Evolutionary conservation across 2,113 vertebrate species (phyloP), one percentile per base, ranked within the genome.

Genomic region (Apteryx mantelli): DNA sequence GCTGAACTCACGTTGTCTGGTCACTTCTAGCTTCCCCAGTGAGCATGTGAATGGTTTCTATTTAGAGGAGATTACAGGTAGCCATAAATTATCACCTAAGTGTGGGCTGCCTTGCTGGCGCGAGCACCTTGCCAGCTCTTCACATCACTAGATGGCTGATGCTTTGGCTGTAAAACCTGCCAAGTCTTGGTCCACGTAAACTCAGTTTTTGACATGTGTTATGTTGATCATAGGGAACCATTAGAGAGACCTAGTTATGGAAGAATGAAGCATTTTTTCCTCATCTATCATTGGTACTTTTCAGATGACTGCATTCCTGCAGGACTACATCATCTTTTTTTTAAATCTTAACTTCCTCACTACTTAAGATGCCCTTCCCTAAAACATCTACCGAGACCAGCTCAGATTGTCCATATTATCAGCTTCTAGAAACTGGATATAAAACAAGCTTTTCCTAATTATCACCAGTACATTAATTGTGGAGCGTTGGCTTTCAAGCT

Each of bases 1-100:
- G 97, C 97, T 97, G 97, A 97, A 97, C 97, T 92, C 93, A 17
- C 80, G 0, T 89, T 93, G 96, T 97, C 97, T 97, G 96, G 95
- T 94, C 95, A 95, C 48, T 93, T 70, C 92, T 85, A 26, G 58
- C 88, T 94, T 97, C 95, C 95, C 95, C 25, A 69, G 95, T 65
- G 93, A 96, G 95, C 86, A 83, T 71, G 83, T 83, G 96, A 96
- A 92, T 84, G 91, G 92, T 96, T 97, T 97, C 97, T 95, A 95
- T 96, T 97, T 96, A 70, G 18, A 86, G 93, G 74, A 95, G 91
- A 77, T 96, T 95, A 91, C 95, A 97, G 96, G 96, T 96, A 95
- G 91, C 97, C 91, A 95, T 97, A 96, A 97, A 97, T 97, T 96
- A 96, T 88, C 92, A 96, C 95, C 92, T 97, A 84, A 88, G 87